A percentile compares a stretch with the other conserved stretches of the same genome.
Conservation (phyloP, 2,888 invertebrate species). For the Linyphia triangularis region DNA sequence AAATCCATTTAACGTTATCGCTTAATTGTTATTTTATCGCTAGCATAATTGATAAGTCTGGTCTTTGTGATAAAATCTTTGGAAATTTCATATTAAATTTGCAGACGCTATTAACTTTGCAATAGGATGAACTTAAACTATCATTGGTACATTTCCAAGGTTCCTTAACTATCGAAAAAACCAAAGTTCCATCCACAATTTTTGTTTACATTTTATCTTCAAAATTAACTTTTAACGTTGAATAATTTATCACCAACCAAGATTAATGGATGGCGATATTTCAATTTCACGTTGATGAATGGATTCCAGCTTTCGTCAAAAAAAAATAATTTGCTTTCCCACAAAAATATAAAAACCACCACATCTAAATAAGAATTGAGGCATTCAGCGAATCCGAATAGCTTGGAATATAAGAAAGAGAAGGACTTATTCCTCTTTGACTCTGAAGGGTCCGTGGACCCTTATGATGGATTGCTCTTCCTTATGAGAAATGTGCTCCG, state of each 20-base stretch:
- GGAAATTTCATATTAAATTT: too few species aligned
- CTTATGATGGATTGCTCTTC: constrained; percentile 56
- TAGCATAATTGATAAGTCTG: too few species aligned
- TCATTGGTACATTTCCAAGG: too few species aligned
- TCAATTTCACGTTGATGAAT: neutral
- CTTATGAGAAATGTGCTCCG: constrained; percentile 63
- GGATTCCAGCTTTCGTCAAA: neutral
- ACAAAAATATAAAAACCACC: neutral
- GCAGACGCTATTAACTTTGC: too few species aligned
- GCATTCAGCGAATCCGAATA: neutral
- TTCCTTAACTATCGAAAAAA: too few species aligned
- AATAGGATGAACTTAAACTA: too few species aligned
- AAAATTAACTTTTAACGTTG: too few species aligned
- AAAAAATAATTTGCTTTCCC: neutral
- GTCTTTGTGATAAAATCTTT: too few species aligned
- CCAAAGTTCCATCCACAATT: too few species aligned
- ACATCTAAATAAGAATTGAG: neutral
- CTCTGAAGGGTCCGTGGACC: neutral
- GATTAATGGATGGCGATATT: neutral
- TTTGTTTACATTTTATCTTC: too few species aligned
- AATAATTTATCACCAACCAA: neutral
- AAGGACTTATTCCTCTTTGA: neutral
- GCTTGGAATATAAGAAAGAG: neutral
- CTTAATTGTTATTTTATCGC: too few species aligned
- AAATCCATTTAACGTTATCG: too few species aligned